Conservation (phyloP, 53 echinoderm and acorn worm species). For the Mesocentrotus franciscanus region DNA sequence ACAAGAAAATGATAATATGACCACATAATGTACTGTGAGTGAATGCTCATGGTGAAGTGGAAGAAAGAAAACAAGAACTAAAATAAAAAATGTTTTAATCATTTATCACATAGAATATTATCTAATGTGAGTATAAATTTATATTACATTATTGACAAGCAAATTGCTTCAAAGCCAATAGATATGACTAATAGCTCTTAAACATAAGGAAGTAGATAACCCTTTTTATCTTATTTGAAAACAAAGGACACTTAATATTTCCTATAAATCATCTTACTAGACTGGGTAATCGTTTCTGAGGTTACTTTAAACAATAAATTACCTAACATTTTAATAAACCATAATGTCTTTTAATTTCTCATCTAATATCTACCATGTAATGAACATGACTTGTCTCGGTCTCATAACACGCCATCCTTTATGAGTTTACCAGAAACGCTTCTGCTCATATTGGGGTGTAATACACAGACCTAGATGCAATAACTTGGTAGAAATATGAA, state of each 20-base stretch:
- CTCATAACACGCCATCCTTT: not conserved
- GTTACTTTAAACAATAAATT: not conserved
- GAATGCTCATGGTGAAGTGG: not conserved
- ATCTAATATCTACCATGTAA: not conserved
- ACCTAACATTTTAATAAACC: not conserved
- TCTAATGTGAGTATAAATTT: not conserved
- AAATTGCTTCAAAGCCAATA: not conserved
- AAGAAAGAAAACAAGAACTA: not conserved
- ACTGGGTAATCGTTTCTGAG: not conserved
- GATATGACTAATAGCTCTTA: too few relatives aligned
- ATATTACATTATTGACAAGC: not conserved
- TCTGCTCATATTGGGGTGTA: not conserved
- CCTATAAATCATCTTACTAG: not conserved
- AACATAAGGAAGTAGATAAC: too few relatives aligned
- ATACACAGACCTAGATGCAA: not conserved
- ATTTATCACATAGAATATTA: not conserved
- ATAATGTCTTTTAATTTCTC: not conserved
- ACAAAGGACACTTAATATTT: not conserved
- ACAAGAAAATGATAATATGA: not conserved
- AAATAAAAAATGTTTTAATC: too few relatives aligned
- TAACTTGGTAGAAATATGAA: not conserved
- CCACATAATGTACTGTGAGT: not conserved
- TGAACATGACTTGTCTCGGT: not conserved
- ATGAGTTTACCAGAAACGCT: constrained; percentile 16
- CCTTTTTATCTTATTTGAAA: not conserved